These are phyloP conservation scores for Pelochelys cantorii DNA, from an alignment of 2,797 vertebrate genomes.

Conservation along the genomic window DNA sequence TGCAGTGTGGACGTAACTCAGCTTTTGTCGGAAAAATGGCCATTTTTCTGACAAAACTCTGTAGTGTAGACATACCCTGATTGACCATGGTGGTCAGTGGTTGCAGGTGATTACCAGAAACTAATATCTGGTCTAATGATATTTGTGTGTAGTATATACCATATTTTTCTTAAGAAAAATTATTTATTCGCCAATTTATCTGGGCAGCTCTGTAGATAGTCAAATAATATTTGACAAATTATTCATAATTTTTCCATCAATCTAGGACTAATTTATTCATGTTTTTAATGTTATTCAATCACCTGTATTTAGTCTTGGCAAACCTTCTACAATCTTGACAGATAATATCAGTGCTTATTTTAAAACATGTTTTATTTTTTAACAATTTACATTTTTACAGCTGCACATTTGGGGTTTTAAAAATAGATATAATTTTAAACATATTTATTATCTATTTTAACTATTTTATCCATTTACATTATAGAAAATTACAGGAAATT, in stretches of 20 bases:
- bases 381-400: background rate
- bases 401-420: background rate
- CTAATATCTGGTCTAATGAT: background rate
- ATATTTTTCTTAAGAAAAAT: background rate
- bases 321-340: background rate
- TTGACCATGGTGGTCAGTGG: fast-evolving
- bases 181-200: background rate
- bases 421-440: background rate
- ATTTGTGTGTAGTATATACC: fast-evolving
- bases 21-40: background rate
- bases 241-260: fast-evolving
- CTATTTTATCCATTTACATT: background rate
- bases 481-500: background rate
- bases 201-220: fast-evolving
- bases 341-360: background rate
- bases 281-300: fast-evolving
- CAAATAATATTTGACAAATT: background rate
- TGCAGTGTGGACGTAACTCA: too few species aligned
- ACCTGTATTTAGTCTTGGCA: fast-evolving
- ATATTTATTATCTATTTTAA: background rate
- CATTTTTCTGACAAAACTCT: background rate
- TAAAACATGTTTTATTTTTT: background rate
- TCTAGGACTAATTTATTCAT: fast-evolving
- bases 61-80: too few species aligned
- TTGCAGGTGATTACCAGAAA: background rate